phyloP scores from a whole-genome alignment of 2,113 vertebrate species.

The Parus major region DNA sequence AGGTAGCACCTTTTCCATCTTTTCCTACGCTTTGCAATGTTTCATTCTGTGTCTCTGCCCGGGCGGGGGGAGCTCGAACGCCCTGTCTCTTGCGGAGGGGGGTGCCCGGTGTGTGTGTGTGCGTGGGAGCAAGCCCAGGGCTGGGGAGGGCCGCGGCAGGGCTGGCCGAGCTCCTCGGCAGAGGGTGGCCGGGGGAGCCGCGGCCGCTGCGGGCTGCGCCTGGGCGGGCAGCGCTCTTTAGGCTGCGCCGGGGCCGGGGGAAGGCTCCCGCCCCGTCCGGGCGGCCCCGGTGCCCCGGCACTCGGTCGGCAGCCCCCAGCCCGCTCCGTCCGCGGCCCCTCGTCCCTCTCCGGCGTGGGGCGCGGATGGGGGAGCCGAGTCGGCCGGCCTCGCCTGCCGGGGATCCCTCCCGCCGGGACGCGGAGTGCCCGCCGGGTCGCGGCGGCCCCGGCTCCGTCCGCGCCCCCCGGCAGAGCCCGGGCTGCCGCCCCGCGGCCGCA shows the following conservation, averaged over 20 bases:
- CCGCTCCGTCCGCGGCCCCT: not conserved
- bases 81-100: not conserved
- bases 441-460: not conserved
- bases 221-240: not conserved
- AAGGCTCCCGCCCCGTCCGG: not conserved
- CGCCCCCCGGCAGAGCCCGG: not conserved
- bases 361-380: not conserved
- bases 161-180: not conserved
- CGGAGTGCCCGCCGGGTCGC: not conserved
- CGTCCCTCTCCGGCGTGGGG: not conserved
- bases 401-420: not conserved
- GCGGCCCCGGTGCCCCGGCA: not conserved
- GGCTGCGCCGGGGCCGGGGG: not conserved
- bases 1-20: slow-evolving; percentile 80
- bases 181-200: not conserved
- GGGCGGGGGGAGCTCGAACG: slow-evolving; percentile 13
- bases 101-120: not conserved
- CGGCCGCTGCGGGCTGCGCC: not conserved
- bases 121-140: not conserved
- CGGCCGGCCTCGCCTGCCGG: not conserved
- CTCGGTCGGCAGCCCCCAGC: not conserved
- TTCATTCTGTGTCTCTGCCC: slow-evolving; percentile 43
- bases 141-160: not conserved
- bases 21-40: slow-evolving; percentile 58
- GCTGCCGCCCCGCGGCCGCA: not conserved